phyloP scores from a whole-genome alignment of 2,113 vertebrate species.

The Phalacrocorax brasilianus region DNA sequence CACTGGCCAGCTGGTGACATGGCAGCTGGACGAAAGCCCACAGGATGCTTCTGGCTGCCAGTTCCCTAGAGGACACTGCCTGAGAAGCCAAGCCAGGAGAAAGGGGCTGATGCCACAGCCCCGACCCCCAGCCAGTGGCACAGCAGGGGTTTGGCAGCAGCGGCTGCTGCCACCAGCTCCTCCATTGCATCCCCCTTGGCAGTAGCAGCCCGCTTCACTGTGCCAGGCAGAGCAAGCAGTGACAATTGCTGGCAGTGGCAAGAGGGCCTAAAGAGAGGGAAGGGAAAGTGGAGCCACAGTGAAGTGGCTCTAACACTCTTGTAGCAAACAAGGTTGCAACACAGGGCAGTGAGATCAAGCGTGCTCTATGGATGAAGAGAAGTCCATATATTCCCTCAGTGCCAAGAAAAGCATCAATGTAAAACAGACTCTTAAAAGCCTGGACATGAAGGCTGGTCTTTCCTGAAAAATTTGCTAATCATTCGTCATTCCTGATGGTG shows the following conservation, averaged over 20 bases:
- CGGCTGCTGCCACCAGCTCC: background rate
- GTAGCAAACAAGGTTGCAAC: background rate
- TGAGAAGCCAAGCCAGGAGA: background rate
- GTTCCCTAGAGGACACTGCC: background rate
- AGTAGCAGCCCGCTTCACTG: background rate
- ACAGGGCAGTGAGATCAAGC: background rate
- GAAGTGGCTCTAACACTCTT: background rate
- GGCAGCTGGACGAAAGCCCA: constrained; percentile 1
- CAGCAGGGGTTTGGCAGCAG: background rate
- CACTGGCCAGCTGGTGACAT: background rate
- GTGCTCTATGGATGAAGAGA: background rate
- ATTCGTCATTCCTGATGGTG: background rate
- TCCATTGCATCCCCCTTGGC: background rate
- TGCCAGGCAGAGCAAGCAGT: background rate
- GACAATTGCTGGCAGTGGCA: background rate
- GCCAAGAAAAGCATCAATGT: background rate
- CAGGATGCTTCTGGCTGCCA: background rate
- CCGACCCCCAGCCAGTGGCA: background rate
- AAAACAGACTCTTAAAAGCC: background rate
- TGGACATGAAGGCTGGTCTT: background rate
- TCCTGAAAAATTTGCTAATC: background rate
- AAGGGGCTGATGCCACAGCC: background rate
- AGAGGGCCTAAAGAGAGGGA: background rate
- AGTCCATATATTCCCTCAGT: fast-evolving
- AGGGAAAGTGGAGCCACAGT: fast-evolving